Evolutionary conservation across 2,797 vertebrate genomes (phyloP), one percentile per base, ranked within the genome.

Genomic region (Enteromius anoplus): DNA sequence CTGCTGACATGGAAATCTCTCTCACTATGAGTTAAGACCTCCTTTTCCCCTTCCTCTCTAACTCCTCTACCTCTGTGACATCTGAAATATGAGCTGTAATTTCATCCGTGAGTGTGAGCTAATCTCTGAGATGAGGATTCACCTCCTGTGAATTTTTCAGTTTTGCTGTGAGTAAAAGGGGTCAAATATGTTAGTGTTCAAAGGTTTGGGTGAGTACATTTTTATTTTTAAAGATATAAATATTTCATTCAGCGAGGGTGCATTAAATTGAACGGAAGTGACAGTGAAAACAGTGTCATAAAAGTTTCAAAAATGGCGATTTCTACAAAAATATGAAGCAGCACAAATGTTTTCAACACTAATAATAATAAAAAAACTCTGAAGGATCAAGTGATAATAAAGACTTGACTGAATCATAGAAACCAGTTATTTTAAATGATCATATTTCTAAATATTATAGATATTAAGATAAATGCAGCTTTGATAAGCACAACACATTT

Each of bases 1-100:
- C 81, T 58, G 72, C 81, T 82, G 72, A 69, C 64, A 76, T 76
- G 34, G 47, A 82, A 76, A 76, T 76, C 72, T 58, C 45, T 65
- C 58, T 75, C 80, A 66, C 80, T 60, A 29, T 29, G 70, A 76
- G 81, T 82, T 82, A 82, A 76, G 71, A 37, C 60, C 29, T 81
- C 26, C 29, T 71, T 64, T 72, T 29, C 58, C 58, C 34, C 51
- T 53, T 80, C 66, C 66, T 58, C 65, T 80, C 66, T 51, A 78
- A 37, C 29, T 68, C 77, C 29, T 65, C 70, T 23, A 40, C 32
- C 42, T 64, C 45, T 0, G 45, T 81, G 70, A 65, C 6, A 10
- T 65, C 69, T 73, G 58, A 73, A 72, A 64, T 37, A 19, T 49
- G 29, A 40, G 42, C 55, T 73, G 58, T 51, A 81, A 65, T 64